These are phyloP conservation scores for Chionis minor DNA, from an alignment of 2,113 vertebrate species.

Conservation along the genomic window DNA sequence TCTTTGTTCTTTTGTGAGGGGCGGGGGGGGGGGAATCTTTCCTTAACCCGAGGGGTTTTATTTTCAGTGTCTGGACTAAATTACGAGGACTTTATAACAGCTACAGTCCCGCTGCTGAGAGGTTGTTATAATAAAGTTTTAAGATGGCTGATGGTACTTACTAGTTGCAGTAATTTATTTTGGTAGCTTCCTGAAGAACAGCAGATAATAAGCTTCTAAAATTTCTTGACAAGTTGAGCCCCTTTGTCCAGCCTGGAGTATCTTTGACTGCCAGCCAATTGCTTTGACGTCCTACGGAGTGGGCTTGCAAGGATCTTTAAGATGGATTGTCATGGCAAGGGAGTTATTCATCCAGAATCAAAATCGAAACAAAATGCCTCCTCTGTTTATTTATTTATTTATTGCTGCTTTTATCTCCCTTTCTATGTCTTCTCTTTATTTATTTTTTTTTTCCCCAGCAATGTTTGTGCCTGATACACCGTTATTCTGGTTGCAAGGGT, in stretches of 20 bases:
- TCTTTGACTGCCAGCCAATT: background rate
- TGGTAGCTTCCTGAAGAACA: background rate
- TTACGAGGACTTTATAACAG: background rate
- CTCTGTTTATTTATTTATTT: background rate
- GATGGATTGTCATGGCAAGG: background rate
- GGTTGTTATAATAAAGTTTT: background rate
- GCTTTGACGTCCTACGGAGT: rapidly evolving
- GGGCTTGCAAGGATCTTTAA: background rate
- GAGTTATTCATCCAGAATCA: background rate
- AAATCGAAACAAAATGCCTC: background rate
- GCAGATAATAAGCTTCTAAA: background rate
- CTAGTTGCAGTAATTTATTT: background rate
- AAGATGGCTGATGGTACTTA: background rate
- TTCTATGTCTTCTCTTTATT: background rate
- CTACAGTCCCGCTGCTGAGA: background rate
- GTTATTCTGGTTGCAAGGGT: background rate
- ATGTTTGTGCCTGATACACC: background rate
- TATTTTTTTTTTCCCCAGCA: background rate
- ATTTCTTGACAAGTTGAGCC: background rate
- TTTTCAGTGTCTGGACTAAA: background rate
- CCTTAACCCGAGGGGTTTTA: background rate
- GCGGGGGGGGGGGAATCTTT: background rate
- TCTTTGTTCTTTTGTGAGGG: background rate
- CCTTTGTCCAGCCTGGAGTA: background rate
- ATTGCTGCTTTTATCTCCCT: background rate